Base-by-base conservation (phyloP, 2,797 vertebrate genomes). In the Podarcis siculus region DNA sequence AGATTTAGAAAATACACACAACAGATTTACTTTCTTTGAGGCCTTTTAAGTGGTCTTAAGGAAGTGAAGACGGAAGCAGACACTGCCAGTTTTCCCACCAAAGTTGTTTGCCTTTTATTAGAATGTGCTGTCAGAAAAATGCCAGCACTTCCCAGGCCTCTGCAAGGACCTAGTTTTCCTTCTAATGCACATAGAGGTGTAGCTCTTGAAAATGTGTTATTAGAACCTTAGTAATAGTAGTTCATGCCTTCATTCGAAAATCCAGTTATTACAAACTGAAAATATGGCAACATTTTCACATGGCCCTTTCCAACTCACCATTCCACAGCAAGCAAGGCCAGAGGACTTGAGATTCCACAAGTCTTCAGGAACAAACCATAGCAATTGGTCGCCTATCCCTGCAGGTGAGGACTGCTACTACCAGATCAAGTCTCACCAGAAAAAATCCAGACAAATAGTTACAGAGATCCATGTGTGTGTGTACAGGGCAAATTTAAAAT, bases 31-130 rank as follows among this genome's bases (percentile, higher is more conserved):
- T 15, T 88, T 72, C 87, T 55, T 32, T 30, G 0, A 55, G 87
- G 89, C n/a, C 67, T 88, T 81, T 86, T 82, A 78, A 82, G 89
- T 77, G 71, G 64, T 84, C 86, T 82, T 2, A 39, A 76, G 85
- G 80, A 86, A 93, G 89, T 61, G 82, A 32, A 92, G 76, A 13
- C 27, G 58, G 55, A 73, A 88, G 78, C 13, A 89, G 42, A 87
- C 88, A 87, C 88, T 86, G 87, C 61, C 83, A 15, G 83, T 94
- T 93, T 91, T 90, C 73, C 45, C 45, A 55, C 86, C 88, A 76
- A 89, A 94, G 66, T 94, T 89, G 93, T 75, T 84, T 94, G 83
- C 85, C 90, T 80, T 55, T 79, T 85, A 86, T 69, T 73, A 87
- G 30, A 13, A 27, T 73, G 61, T 73, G 71, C 61, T 80, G 64